Evolutionary conservation across 2,888 invertebrate genomes (phyloP), one percentile per base, ranked within the genome.

Genomic region (Eupithecia exiguata): DNA sequence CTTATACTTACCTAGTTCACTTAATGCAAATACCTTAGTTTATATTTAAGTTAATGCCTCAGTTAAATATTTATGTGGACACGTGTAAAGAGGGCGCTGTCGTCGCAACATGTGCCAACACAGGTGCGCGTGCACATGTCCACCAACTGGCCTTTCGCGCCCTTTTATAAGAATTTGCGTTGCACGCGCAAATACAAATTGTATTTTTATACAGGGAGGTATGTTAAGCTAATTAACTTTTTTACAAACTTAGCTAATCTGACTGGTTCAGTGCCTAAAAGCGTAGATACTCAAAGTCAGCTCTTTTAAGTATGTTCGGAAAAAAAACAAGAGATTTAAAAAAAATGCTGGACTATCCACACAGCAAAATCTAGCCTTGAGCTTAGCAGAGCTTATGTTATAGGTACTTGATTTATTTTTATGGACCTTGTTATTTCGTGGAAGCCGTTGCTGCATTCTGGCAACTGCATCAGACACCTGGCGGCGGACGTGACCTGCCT

Each of bases 101-200:
- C 74, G 70, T 76, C 74, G 75, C 74, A 78, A 81, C 84, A 84
- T 85, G 82, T 84, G 85, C 78, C 66, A 30, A 78, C 71, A 81
- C 86, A 86, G 84, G 84, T 86, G 82, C 77, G 78, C 76, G 68
- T 73, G 72, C 84, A 82, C 78, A 81, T 81, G 79, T 71, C 78
- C 69, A 74, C 82, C 84, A 82, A 82, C 84, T 81, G 77, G 71
- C 71, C 77, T 80, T 80, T 76, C 73, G 72, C 78, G 70, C 78
- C 72, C 74, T 78, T 78, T 78, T 75, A 63, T 40, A 71, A 35
- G 43, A 53, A 70, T 68, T 61, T 69, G 67, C 38, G 63, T 38
- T n/a, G 36, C 35, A 35, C 40, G 65, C 40, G 65, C 40, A 21
- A 65, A 68, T 63, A 30, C n/a, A 35, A 63, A 62, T 35, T 18